Base-by-base conservation (phyloP, 2,888 invertebrate genomes). In the Crossocerus cetratus region DNA sequence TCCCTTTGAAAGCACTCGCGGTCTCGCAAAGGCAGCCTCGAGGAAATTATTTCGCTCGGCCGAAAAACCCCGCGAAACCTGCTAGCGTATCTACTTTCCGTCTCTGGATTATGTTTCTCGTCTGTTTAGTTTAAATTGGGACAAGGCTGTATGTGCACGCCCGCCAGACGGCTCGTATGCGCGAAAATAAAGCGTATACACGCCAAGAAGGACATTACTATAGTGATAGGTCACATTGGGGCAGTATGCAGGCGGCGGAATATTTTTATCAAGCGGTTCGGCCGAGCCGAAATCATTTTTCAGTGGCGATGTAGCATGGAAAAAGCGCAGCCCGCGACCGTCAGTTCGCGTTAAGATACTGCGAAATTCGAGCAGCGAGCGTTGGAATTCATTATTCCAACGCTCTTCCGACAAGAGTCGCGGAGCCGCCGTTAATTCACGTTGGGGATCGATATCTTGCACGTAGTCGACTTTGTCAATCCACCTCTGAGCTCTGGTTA, bases 371-470 rank as follows among this genome's bases (percentile, higher is more conserved):
- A 22, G 11, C 18, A 53, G 20, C 13, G 53, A 53, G 58, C 53
- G 21, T 18, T 45, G 67, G 53, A 65, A 75, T 77, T 72, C 65
- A 63, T 72, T 72, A 72, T 65, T 32, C 62, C 5, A 13, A 14
- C 56, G 53, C 69, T 66, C 32, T 32, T 64, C 18, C 45, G 56
- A 58, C 18, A 71, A 22, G 53, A n/a, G 44, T 54, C 69, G 32
- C 68, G 53, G 55, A 58, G 55, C 8, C 32, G 11, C 54, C 53
- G 55, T 66, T 62, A 69, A 58, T 65, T 74, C 49, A 3, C 20
- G 20, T 11, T 32, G 32, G 20, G 42, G 57, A 49, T 62, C 57
- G 62, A 57, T 61, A 66, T 3, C 45, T 49, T 68, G 56, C 32
- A 20, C 14, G 55, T 21, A 18, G 20, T 8, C 55, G 55, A 18